phyloP scores from a whole-genome alignment of 2,113 vertebrate species.

The Sisor rabdophorus region DNA sequence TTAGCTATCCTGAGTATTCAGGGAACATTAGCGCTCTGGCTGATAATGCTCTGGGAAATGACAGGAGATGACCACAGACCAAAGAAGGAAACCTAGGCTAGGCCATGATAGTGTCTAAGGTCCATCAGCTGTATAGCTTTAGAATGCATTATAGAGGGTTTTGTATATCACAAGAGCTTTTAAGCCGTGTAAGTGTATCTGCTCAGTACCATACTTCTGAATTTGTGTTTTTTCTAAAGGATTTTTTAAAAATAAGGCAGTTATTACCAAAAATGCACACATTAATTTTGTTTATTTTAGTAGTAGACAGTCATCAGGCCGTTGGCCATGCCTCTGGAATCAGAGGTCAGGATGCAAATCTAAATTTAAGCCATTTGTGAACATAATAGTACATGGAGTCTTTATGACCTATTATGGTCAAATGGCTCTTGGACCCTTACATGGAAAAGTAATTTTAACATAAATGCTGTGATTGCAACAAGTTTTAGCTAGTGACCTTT shows the following conservation, averaged over 20 bases:
- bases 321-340: not conserved
- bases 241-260: not conserved
- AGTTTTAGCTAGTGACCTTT: too few species aligned
- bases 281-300: not conserved
- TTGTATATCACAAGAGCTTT: constrained; percentile 20
- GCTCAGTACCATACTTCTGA: not conserved
- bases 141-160: constrained; percentile 23
- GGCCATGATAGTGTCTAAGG: not conserved
- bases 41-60: constrained; percentile 50
- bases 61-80: constrained; percentile 36
- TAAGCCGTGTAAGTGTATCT: not conserved
- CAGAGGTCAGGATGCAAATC: too few species aligned
- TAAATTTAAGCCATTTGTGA: not conserved
- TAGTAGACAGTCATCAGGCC: not conserved
- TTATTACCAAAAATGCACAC: not conserved
- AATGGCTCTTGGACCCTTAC: too few species aligned
- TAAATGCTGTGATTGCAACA: too few species aligned
- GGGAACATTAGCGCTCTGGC: constrained; percentile 57
- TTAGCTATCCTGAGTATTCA: constrained; percentile 60
- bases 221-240: not conserved
- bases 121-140: constrained; percentile 24
- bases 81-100: constrained; percentile 15
- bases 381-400: not conserved
- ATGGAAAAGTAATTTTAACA: too few species aligned
- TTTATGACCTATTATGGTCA: not conserved